Conservation (phyloP, 2,797 vertebrate genomes). For the Uromys caudimaculatus region DNA sequence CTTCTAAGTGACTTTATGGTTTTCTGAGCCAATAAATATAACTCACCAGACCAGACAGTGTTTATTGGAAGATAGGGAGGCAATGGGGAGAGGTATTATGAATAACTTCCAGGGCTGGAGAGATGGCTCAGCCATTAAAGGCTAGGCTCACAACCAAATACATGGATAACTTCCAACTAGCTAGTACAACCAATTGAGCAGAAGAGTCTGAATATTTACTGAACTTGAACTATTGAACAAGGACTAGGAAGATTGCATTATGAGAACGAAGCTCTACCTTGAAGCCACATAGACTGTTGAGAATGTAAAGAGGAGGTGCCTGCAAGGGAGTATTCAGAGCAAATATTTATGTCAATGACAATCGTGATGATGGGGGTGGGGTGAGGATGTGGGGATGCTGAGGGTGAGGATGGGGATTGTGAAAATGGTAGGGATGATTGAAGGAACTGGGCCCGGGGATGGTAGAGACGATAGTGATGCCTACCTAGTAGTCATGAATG, state of each 20-base stretch:
- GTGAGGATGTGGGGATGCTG: background rate
- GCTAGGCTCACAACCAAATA: too few species aligned
- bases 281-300: background rate
- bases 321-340: background rate
- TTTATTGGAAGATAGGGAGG: background rate
- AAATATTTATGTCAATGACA: background rate
- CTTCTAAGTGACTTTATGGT: background rate
- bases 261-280: background rate
- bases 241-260: background rate
- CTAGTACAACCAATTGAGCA: background rate
- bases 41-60: background rate
- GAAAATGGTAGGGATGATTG: background rate
- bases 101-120: background rate
- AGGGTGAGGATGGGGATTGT: too few species aligned
- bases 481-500: background rate
- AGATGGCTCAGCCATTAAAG: too few species aligned
- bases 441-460: background rate
- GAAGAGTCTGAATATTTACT: background rate
- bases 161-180: background rate
- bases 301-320: background rate
- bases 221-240: background rate
- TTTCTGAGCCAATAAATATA: background rate
- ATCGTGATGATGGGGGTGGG: background rate
- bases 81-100: rapidly evolving
- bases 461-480: background rate